phyloP scores from a whole-genome alignment of 2,113 vertebrate genomes.

The Patagioenas fasciata region DNA sequence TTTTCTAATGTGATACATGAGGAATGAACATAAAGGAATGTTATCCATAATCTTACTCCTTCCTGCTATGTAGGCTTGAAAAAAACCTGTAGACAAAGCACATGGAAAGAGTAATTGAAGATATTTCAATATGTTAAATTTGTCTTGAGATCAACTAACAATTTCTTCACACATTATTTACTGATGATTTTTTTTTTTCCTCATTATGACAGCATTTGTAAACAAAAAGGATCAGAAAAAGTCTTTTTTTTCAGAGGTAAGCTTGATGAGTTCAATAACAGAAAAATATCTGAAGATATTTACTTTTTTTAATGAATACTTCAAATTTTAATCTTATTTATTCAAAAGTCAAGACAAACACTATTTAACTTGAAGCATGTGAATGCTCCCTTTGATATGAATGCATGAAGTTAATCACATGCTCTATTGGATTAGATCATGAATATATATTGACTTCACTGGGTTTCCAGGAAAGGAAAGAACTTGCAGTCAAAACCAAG shows the following conservation, averaged over 20 bases:
- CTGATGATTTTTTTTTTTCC: background rate
- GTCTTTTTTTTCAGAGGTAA: background rate
- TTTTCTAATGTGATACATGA: background rate
- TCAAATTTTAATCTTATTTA: background rate
- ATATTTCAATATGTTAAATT: background rate
- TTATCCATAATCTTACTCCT: background rate
- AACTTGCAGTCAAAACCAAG: background rate
- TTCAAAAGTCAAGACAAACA: background rate
- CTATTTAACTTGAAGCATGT: background rate
- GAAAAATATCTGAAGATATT: background rate
- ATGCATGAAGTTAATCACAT: background rate
- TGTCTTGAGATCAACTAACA: background rate
- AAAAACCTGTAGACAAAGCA: background rate
- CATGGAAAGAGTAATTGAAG: background rate
- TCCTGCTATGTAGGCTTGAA: background rate
- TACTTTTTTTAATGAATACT: background rate
- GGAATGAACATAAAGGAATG: background rate
- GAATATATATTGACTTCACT: background rate
- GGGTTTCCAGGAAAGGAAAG: background rate
- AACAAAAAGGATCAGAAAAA: background rate
- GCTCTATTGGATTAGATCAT: background rate
- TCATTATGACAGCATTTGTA: background rate
- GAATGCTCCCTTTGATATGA: background rate
- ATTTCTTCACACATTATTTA: background rate
- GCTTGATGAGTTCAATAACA: background rate